Percentiles rank a stretch among this genome's conserved stretches.
phyloP scores from a whole-genome alignment of 2,888 invertebrate species.

The Merodon equestris region DNA sequence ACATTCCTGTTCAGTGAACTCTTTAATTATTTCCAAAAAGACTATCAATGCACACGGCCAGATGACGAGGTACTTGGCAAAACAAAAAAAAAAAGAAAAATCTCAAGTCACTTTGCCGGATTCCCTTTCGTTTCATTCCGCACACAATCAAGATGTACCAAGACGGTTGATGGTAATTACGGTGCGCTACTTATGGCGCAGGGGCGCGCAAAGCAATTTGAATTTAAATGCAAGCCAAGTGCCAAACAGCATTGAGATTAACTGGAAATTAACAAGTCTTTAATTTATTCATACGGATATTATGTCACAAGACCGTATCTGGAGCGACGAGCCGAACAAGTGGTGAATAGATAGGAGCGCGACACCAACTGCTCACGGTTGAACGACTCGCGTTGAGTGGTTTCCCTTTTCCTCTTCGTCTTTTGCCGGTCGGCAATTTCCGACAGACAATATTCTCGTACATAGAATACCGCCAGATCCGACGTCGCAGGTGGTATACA shows the following conservation, averaged over 20 bases:
- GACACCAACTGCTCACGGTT: conserved; percentile 23
- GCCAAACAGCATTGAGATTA: conserved; percentile 41
- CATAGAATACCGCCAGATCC: conserved; percentile 31
- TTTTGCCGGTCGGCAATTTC: conserved; percentile 36
- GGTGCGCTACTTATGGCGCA: conserved; percentile 15
- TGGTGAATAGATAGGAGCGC: too few relatives aligned
- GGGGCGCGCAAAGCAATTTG: conserved; percentile 19
- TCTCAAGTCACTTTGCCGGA: too few relatives aligned
- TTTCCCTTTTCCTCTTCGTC: conserved; percentile 37
- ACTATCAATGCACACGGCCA: too few relatives aligned
- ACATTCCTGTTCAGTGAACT: too few relatives aligned
- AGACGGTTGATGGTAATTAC: conserved; percentile 15
- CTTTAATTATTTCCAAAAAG: too few relatives aligned
- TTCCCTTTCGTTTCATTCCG: too few relatives aligned
- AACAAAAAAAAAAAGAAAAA: too few relatives aligned
- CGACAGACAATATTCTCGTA: too few relatives aligned
- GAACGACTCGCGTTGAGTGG: conserved; percentile 53
- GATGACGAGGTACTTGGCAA: too few relatives aligned
- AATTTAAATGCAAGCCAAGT: conserved; percentile 53
- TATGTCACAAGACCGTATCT: conserved; percentile 60
- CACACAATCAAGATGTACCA: too few relatives aligned
- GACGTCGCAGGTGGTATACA: conserved; percentile 10
- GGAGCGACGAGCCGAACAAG: conserved; percentile 13
- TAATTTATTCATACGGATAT: conserved; percentile 60
- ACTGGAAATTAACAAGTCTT: conserved; percentile 41